Evolutionary conservation across 2,888 invertebrate genomes (phyloP), one percentile per base, ranked within the genome.

Genomic region (Hirtodrosophila duncani): DNA sequence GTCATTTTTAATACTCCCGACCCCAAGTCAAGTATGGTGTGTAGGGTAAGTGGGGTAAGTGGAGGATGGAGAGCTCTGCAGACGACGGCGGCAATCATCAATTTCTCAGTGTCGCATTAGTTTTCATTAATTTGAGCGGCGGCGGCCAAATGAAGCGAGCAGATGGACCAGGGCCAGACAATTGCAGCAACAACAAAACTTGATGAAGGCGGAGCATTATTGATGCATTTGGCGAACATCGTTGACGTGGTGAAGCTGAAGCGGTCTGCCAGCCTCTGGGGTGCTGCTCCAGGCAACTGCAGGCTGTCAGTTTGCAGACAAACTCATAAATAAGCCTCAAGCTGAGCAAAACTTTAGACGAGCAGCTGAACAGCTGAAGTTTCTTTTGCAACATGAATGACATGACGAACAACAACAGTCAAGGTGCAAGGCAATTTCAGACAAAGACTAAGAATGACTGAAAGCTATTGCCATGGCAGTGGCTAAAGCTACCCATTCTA

Each of bases 91-190:
- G 78, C 74, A 74, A 74, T 75, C 81, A 75, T 81, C 81, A 81
- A 75, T 75, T 75, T 72, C 72, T 81, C 74, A 81, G 75, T 79
- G 81, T 81, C 81, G 75, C 75, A 75, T 81, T 81, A 81, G 75
- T 81, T 81, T 77, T 79, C 75, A 81, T 81, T 77, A 78, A 77
- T 77, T 81, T 78, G 81, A 77, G 64, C 78, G 66, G 63, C 80
- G 52, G 39, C 74, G 45, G 43, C 60, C 39, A 30, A 13, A 20
- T 17, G 27, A 49, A 29, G 24, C 49, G 41, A 36, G 59, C 81
- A 80, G 78, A 63, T 71, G 80, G 78, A 72, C 68, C 43, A 36
- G 29, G 49, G 34, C 52, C 68, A 69, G 75, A 69, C 69, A 69
- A 69, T 69, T 69, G 69, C 69, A 23, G 20, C 20, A 17, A 37